These are phyloP conservation scores for Xanthia togata DNA, from an alignment of 2,888 invertebrate species.

Conservation along the genomic window DNA sequence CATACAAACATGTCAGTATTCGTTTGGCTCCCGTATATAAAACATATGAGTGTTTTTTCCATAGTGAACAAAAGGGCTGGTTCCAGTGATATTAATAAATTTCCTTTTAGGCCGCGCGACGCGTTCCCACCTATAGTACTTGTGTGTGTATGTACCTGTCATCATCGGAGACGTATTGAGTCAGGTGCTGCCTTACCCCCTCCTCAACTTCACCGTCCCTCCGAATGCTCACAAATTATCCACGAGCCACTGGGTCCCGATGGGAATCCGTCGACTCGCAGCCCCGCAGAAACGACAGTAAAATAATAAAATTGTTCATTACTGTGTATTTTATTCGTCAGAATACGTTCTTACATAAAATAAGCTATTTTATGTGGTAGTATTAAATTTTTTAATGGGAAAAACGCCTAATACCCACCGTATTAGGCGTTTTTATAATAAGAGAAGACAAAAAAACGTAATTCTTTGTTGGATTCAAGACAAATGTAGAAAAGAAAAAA, in stretches of 20 bases:
- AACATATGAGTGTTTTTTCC: conserved; percentile 21
- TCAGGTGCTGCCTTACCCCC: conserved; percentile 49
- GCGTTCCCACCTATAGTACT: conserved; percentile 14
- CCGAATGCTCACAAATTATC: conserved; percentile 65
- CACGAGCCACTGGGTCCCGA: conserved; percentile 66
- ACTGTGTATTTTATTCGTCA: conserved; percentile 45
- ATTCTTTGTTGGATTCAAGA: conserved; percentile 1
- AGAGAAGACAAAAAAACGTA: not conserved
- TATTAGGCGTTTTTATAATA: conserved; percentile 25
- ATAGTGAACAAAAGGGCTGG: conserved; percentile 45
- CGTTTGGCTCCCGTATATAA: conserved; percentile 32
- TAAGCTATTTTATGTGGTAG: conserved; percentile 22
- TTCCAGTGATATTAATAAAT: conserved; percentile 55
- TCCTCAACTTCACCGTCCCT: not conserved
- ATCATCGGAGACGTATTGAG: conserved; percentile 57
- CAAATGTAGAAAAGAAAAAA: conserved; percentile 11
- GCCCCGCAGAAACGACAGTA: conserved; percentile 46
- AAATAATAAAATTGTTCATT: conserved; percentile 64
- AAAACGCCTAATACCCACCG: no score
- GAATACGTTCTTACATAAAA: conserved; percentile 43
- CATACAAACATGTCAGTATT: conserved; percentile 46
- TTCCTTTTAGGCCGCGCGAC: conserved; percentile 37
- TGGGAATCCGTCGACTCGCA: conserved; percentile 56
- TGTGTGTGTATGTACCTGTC: conserved; percentile 51
- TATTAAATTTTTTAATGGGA: conserved; percentile 33